phyloP scores from a whole-genome alignment of 2,113 vertebrate species.

The Megalops atlanticus region DNA sequence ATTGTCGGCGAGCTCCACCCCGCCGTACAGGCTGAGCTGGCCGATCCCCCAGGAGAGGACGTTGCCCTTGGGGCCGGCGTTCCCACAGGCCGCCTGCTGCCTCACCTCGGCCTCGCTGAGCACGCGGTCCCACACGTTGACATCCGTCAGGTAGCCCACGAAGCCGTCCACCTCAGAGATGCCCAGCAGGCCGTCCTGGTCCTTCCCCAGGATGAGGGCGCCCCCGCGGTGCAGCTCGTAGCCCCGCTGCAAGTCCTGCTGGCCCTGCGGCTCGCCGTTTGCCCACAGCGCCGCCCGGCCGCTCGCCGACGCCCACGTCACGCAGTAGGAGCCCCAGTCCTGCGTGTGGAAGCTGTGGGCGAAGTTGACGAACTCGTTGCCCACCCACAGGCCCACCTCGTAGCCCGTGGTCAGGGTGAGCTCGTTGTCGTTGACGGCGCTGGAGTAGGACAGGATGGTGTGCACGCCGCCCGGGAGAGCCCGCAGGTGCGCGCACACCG shows the following conservation, averaged over 20 bases:
- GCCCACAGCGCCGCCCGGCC: conserved; percentile 69
- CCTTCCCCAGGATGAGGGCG: conserved; percentile 69
- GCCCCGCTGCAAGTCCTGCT: conserved; percentile 55
- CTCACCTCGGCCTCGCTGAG: conserved; percentile 60
- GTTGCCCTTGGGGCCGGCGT: conserved; percentile 56
- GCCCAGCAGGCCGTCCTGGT: conserved; percentile 71
- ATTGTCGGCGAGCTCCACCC: conserved; percentile 73
- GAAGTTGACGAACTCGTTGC: conserved; percentile 71
- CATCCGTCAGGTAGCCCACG: conserved; percentile 65
- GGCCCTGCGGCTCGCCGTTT: conserved; percentile 64
- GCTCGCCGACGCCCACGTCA: conserved; percentile 69
- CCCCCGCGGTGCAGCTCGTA: conserved; percentile 64
- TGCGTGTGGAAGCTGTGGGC: conserved; percentile 52
- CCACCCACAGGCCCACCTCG: conserved; percentile 71
- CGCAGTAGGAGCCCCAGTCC: conserved; percentile 74
- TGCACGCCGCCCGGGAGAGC: conserved; percentile 39
- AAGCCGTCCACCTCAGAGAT: conserved; percentile 67
- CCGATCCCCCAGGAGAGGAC: conserved; percentile 76
- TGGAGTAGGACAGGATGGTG: conserved; percentile 76
- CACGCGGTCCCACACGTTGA: conserved; percentile 76
- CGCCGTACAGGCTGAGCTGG: conserved; percentile 67
- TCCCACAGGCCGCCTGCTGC: conserved; percentile 66
- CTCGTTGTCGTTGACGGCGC: conserved; percentile 65
- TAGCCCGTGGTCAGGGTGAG: conserved; percentile 63
- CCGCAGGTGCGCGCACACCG: conserved; percentile 69